Conservation (phyloP, 2,113 vertebrate genomes). For the Carassius carassius region DNA sequence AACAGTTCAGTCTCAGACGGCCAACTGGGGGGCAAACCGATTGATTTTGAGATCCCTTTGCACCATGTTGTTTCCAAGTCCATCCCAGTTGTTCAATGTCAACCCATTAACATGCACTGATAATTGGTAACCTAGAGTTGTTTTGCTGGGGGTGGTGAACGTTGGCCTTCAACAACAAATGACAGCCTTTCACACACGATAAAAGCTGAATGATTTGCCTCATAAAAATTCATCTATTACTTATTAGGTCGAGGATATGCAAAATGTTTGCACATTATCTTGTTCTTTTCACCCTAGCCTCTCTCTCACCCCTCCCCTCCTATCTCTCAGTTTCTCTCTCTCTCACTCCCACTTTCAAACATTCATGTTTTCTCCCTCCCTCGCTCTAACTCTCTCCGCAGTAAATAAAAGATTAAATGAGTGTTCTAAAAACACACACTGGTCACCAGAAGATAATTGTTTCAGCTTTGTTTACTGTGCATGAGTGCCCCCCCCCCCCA, state of each 20-base stretch:
- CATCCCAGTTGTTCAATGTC: conserved; percentile 66
- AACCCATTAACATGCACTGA: conserved; percentile 67
- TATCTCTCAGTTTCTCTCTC: conserved; percentile 57
- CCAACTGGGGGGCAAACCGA: not conserved
- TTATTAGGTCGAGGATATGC: conserved; percentile 72
- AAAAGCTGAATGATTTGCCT: conserved; percentile 71
- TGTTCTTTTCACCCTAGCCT: conserved; percentile 69
- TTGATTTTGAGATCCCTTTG: not conserved
- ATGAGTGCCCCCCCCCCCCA: conserved; percentile 66
- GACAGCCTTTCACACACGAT: conserved; percentile 57
- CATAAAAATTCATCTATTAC: conserved; percentile 75
- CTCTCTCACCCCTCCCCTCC: conserved; percentile 56
- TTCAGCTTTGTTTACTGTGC: conserved; percentile 82
- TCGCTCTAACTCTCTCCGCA: conserved; percentile 69
- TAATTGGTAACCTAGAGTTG: conserved; percentile 71
- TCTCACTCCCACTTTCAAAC: conserved; percentile 58
- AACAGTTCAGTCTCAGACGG: not conserved
- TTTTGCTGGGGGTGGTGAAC: conserved; percentile 67
- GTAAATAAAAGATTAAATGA: conserved; percentile 85
- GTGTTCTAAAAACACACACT: conserved; percentile 82
- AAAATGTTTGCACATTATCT: conserved; percentile 79
- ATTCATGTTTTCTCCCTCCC: conserved; percentile 52
- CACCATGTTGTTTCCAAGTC: not conserved
- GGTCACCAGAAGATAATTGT: conserved; percentile 85
- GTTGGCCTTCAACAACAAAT: conserved; percentile 71